Conservation (phyloP, 1,140 invertebrate genomes). For the Oncopodura yosiiana region DNA sequence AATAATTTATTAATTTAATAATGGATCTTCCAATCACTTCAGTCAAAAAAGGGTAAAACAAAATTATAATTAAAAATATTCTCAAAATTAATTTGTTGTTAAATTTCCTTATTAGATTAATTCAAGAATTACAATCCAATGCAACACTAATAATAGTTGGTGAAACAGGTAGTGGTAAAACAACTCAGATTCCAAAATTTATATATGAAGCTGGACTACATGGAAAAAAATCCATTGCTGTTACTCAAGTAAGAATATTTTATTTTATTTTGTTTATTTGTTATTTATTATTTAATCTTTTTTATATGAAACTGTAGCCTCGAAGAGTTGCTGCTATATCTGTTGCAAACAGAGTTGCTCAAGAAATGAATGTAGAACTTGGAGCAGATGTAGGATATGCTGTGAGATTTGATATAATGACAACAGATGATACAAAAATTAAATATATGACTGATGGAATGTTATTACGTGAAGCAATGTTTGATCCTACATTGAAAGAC, state of each 20-base stretch:
- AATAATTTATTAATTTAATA: too few species aligned
- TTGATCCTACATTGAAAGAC: conserved; percentile 55
- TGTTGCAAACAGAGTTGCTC: conserved; percentile 73
- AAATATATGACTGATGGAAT: conserved; percentile 92
- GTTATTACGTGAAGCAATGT: conserved; percentile 77
- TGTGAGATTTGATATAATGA: conserved; percentile 84
- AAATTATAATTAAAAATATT: too few species aligned
- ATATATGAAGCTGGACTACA: conserved; percentile 51
- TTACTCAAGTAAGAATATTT: conserved; percentile 55
- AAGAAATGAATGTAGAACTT: conserved; percentile 55
- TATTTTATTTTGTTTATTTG: conserved; percentile 1
- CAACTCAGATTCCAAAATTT: conserved; percentile 36
- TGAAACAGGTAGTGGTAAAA: conserved; percentile 19
- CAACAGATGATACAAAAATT: conserved; percentile 59
- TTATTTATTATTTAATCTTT: neutral
- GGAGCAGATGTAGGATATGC: conserved; percentile 76
- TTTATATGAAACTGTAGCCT: conserved; percentile 48
- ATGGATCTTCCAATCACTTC: too few species aligned
- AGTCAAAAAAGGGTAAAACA: too few species aligned
- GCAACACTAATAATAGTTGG: conserved; percentile 5
- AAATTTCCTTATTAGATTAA: too few species aligned
- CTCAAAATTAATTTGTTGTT: too few species aligned
- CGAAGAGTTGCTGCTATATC: conserved; percentile 85
- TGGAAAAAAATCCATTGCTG: conserved; percentile 53
- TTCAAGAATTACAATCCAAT: neutral